A percentile compares a stretch with the other conserved stretches of the same genome.
Conservation (phyloP, 2,797 vertebrate species). For the Alcedo quadribrachys region DNA sequence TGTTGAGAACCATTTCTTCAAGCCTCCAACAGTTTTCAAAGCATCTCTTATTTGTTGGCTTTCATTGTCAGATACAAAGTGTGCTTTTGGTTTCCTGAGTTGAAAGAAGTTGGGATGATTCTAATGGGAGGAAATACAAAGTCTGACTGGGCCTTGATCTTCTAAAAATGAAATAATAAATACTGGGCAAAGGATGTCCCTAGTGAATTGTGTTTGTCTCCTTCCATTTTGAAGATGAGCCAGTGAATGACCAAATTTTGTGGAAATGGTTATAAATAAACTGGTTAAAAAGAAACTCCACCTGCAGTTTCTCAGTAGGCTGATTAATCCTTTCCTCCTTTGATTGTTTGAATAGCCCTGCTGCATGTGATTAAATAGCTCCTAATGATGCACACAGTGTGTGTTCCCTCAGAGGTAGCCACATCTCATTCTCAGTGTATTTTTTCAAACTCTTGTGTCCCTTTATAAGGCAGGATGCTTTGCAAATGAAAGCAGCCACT, state of each 20-base stretch:
- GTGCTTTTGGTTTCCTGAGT: not conserved
- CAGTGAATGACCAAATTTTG: conserved; percentile 4
- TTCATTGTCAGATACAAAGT: not conserved
- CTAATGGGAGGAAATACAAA: conserved; percentile 4
- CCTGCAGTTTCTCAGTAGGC: conserved; percentile 32
- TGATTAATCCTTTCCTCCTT: conserved; percentile 42
- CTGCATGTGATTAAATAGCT: not conserved
- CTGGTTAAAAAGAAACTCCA: conserved; percentile 25
- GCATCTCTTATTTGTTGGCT: not conserved
- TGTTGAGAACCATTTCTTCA: not conserved
- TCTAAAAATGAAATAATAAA: not conserved
- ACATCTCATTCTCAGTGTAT: not conserved
- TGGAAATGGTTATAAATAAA: not conserved
- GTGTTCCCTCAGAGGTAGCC: not conserved
- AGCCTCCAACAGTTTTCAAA: not conserved
- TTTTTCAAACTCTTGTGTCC: not conserved
- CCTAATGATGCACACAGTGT: not conserved
- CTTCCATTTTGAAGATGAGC: not conserved
- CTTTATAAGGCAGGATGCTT: conserved; percentile 1
- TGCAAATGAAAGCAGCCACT: conserved; percentile 6
- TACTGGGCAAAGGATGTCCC: not conserved
- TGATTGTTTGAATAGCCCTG: not conserved
- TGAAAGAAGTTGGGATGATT: not conserved
- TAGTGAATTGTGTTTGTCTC: not conserved
- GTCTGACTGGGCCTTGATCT: not conserved